Evolutionary conservation across 92 coral and sea anemone genomes (phyloP).

Genomic region (Virgularia gustaviana): DNA sequence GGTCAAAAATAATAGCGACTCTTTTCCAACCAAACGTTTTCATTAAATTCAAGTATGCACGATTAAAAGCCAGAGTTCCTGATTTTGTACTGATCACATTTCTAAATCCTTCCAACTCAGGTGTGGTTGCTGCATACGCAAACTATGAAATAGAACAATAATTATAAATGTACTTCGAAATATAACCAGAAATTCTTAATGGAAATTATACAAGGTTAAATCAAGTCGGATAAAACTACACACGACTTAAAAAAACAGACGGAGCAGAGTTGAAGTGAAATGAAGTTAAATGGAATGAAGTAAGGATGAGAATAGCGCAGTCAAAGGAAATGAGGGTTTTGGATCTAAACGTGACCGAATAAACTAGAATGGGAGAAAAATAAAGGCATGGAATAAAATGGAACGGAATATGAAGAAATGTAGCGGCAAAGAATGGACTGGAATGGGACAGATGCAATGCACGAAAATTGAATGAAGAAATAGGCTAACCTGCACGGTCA

Average conservation of each 20-base stretch:
- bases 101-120: constrained; percentile 1
- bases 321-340: background rate
- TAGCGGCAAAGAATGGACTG: background rate
- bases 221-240: too few species aligned
- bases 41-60: constrained; percentile 43
- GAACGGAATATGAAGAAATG: background rate
- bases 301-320: background rate
- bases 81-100: constrained; percentile 24
- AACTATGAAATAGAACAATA: background rate
- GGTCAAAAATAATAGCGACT: constrained; percentile 58
- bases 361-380: background rate
- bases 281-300: background rate
- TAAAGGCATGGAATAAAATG: background rate
- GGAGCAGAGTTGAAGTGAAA: too few species aligned
- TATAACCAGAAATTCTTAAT: too few species aligned
- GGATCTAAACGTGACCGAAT: too few species aligned
- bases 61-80: constrained; percentile 29
- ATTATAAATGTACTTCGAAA: too few species aligned
- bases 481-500: too few species aligned
- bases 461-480: too few species aligned
- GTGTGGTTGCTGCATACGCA: constrained; percentile 23
- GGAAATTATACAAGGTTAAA: too few species aligned
- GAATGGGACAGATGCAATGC: background rate
- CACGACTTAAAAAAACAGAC: too few species aligned
- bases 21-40: constrained; percentile 60